A percentile compares a stretch with the other conserved stretches of the same genome.
phyloP scores from a whole-genome alignment of 2,888 invertebrate species.

The Tyria jacobaeae region DNA sequence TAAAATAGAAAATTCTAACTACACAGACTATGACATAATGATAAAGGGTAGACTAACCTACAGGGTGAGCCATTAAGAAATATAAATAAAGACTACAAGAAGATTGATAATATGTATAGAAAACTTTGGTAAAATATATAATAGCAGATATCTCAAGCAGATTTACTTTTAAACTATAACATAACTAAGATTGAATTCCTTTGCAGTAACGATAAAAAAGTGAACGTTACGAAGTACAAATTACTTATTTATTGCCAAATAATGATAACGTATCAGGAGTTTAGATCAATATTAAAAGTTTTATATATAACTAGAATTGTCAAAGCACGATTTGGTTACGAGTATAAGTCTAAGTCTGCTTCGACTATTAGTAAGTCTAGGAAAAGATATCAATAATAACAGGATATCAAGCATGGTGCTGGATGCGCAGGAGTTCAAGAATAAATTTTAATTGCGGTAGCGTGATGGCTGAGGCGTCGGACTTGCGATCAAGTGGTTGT shows the following conservation, averaged over 20 bases:
- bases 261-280: neutral
- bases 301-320: too few species aligned
- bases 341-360: conserved; percentile 9
- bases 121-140: conserved; percentile 2
- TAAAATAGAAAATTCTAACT: neutral
- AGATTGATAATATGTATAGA: neutral
- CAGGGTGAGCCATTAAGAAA: conserved; percentile 11
- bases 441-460: conserved; percentile 40
- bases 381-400: conserved; percentile 17
- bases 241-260: too few species aligned
- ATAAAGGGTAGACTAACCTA: conserved; percentile 10
- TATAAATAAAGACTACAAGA: conserved; percentile 12
- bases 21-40: too few species aligned
- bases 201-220: neutral
- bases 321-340: too few species aligned
- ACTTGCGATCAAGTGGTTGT: too few species aligned
- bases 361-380: conserved; percentile 8
- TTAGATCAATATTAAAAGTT: neutral
- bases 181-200: neutral
- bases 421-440: conserved; percentile 42
- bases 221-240: neutral
- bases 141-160: conserved; percentile 15
- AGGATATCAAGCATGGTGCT: conserved; percentile 47
- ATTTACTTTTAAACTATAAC: neutral
- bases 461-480: too few species aligned